Evolutionary conservation across 2,888 invertebrate species (phyloP), one percentile per base, ranked within the genome.

Genomic region (Piscicola geometra): DNA sequence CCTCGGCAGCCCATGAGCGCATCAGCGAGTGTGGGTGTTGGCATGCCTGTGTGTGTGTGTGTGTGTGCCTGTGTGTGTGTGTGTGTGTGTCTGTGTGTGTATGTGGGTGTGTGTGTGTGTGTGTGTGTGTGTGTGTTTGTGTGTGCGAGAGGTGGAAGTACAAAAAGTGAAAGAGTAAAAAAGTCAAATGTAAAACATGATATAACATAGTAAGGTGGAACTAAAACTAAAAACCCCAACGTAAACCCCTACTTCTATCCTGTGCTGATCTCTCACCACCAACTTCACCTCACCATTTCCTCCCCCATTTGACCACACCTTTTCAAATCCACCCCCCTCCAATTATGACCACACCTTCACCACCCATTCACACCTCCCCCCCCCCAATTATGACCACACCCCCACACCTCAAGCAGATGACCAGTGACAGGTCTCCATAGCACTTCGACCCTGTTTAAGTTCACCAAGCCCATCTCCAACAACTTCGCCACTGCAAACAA

Each of bases 1-100:
- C 95, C 86, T 96, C 95, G 0, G 96, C 95, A 0, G 97, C 97
- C 96, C 96, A 98, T 85, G 95, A 95, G 52, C 98, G 88, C 93
- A 98, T 82, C 1, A 82, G 82, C 1, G 81, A 78, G 76, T 86
- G 94, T 0, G 95, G 93, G 86, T 96, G 96, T 84, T 94, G 93
- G 83, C 95, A 95, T 77, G 95, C 94, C 85, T 86, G 81, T 1
- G 77, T 77, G 2, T 21, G 1, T 15, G n/a, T 52, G 66, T 1
- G 12, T 67, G 21, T 15, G 12, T 9, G 12, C 5, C 2, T n/a
- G 2, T 32, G 12, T 25, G 67, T 33, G 21, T 67, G 64, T n/a
- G 5, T 64, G 41, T 41, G 41, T n/a, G 41, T 15, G 5, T 41
- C 15, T 41, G 41, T 41, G 41, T 41, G 41, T 5, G 41, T 5